These are phyloP conservation scores for Nothobranchius kuhntae DNA, from an alignment of 2,113 vertebrate species.

Conservation along the genomic window DNA sequence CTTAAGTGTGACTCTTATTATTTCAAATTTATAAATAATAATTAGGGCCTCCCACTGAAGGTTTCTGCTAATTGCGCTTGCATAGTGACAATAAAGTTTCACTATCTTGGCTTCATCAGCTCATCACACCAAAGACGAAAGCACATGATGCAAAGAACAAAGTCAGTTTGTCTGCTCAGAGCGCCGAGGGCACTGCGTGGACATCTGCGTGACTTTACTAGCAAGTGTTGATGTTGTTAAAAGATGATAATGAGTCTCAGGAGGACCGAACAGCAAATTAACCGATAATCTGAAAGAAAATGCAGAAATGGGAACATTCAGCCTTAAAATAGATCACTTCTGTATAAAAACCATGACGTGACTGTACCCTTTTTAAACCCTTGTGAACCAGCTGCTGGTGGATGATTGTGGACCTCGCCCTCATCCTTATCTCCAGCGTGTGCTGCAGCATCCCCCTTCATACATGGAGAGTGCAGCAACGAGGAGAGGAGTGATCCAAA, in stretches of 20 bases:
- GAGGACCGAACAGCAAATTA: constrained; percentile 24
- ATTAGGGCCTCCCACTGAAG: too few species aligned
- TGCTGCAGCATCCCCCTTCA: too few species aligned
- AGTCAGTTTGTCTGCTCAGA: too few species aligned
- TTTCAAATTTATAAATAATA: too few species aligned
- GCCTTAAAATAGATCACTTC: constrained; percentile 12
- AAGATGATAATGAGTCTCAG: constrained; percentile 51
- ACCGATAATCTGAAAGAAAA: constrained; percentile 29
- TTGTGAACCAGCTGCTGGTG: constrained; percentile 33
- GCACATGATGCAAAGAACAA: too few species aligned
- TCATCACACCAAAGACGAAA: too few species aligned
- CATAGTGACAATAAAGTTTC: too few species aligned
- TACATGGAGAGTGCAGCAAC: too few species aligned
- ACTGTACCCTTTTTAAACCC: constrained; percentile 23
- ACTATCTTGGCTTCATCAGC: too few species aligned
- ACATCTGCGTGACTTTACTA: neutral
- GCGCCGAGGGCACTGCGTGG: too few species aligned
- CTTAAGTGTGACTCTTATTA: too few species aligned
- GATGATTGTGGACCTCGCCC: constrained; percentile 51
- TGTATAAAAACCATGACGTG: neutral
- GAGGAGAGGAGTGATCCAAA: constrained; percentile 13
- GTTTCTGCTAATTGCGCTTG: too few species aligned
- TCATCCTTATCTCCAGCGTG: constrained; percentile 42
- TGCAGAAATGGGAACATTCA: neutral
- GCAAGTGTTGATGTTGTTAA: constrained; percentile 28